Base-by-base conservation (phyloP, 2,113 vertebrate species). In the Anhinga anhinga region DNA sequence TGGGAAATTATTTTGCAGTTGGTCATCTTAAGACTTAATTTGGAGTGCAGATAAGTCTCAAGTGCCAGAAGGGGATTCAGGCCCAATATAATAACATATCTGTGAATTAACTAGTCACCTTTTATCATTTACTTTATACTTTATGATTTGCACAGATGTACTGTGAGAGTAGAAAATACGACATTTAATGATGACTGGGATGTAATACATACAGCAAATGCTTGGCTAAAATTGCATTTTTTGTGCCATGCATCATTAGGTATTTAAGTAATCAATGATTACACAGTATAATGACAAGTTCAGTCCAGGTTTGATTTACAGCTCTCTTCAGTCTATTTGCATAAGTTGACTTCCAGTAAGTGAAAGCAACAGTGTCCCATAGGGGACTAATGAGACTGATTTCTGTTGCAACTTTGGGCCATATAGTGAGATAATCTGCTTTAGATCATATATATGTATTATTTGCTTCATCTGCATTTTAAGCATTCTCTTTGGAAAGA, bases 191-290 rank as follows among this genome's bases (percentile, higher is more conserved):
- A 76, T 72, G 93, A 40, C 15, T 88, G 71, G 49, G 82, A 79
- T 79, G 18, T 27, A 80, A 9, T 52, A 76, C 38, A 17, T 78
- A 63, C 49, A 84, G 30, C 71, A 32, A 86, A 76, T 58, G 45
- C 77, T 90, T 42, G 10, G 88, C 58, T 49, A 72, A 82, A 93
- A 87, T 72, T 83, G 26, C 34, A 20, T 86, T 86, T 83, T 96
- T 95, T 47, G 73, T 61, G 80, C 67, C 45, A 47, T 94, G 56
- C 72, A 56, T 94, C 86, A 82, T 96, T 97, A 97, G 59, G n/a
- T 94, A 83, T 83, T 88, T 73, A 95, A 93, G 91, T 90, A 96
- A 96, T 93, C 88, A 97, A 91, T 88, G 58, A 92, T 85, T 97
- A 69, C 67, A 93, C 66, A 91, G 29, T 47, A 94, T 89, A 96